phyloP scores from a whole-genome alignment of 2,888 invertebrate genomes.

The Drosophila stalkeri region DNA sequence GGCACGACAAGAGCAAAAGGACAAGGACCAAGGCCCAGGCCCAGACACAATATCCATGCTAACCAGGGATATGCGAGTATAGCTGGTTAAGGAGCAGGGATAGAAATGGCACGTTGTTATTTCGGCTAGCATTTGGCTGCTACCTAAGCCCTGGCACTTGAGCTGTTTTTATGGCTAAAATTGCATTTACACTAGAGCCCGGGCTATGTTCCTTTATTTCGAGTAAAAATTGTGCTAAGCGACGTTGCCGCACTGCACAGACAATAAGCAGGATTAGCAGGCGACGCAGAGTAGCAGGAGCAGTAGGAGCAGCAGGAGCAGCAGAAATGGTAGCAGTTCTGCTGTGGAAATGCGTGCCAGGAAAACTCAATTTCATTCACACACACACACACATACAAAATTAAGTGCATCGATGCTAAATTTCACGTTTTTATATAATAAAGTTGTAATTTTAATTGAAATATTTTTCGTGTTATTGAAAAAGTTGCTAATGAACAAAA shows the following conservation, averaged over 20 bases:
- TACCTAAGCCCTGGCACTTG: constrained; percentile 51
- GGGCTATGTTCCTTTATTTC: constrained; percentile 13
- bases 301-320: not conserved
- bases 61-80: not conserved
- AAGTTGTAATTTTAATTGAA: constrained; percentile 4
- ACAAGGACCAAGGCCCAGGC: not conserved
- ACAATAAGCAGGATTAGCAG: constrained; percentile 32
- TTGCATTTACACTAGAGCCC: constrained; percentile 35
- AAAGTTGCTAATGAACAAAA: constrained; percentile 9
- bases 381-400: not conserved
- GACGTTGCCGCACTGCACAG: constrained; percentile 45
- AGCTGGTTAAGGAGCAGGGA: constrained; percentile 22
- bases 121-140: constrained; percentile 19
- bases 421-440: constrained; percentile 11
- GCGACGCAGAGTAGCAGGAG: not conserved
- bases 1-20: constrained; percentile 11
- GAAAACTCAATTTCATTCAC: not conserved
- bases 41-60: not conserved
- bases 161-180: constrained; percentile 45
- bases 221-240: constrained; percentile 14
- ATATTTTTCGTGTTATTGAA: constrained; percentile 8
- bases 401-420: constrained; percentile 20
- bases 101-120: constrained; percentile 28
- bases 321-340: not conserved
- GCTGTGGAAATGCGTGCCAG: constrained; percentile 10